These are phyloP conservation scores for Seira ritae DNA, from an alignment of 2,888 invertebrate species.

Conservation along the genomic window DNA sequence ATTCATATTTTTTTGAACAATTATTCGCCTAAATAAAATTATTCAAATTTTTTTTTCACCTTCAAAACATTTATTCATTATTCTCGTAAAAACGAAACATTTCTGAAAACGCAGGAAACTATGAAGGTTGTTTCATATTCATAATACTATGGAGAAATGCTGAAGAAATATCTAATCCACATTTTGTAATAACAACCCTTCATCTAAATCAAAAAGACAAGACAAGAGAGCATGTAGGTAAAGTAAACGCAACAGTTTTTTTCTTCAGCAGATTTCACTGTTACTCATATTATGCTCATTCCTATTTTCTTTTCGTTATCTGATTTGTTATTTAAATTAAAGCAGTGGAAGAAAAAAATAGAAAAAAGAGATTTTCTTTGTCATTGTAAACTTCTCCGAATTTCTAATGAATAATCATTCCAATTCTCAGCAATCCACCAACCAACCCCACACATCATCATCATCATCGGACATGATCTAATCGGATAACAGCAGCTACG, in stretches of 20 bases:
- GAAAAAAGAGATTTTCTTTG: background rate
- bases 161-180: background rate
- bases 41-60: too few species aligned
- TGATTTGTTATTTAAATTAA: constrained; percentile 46
- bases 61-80: too few species aligned
- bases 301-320: background rate
- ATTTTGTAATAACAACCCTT: too few species aligned
- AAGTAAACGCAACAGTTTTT: too few species aligned
- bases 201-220: too few species aligned
- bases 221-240: too few species aligned
- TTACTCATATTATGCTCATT: background rate
- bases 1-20: too few species aligned
- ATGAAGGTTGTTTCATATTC: constrained; percentile 30
- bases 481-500: too few species aligned
- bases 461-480: too few species aligned
- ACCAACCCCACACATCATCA: too few species aligned
- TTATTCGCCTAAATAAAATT: too few species aligned
- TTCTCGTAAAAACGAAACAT: constrained; percentile 5
- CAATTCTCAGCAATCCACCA: background rate
- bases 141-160: background rate
- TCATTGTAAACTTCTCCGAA: background rate
- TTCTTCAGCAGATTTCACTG: background rate
- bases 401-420: constrained; percentile 29
- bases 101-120: constrained; percentile 42
- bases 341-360: background rate